These are phyloP conservation scores for Apteryx mantelli DNA, from an alignment of 2,113 vertebrate species.

Conservation along the genomic window DNA sequence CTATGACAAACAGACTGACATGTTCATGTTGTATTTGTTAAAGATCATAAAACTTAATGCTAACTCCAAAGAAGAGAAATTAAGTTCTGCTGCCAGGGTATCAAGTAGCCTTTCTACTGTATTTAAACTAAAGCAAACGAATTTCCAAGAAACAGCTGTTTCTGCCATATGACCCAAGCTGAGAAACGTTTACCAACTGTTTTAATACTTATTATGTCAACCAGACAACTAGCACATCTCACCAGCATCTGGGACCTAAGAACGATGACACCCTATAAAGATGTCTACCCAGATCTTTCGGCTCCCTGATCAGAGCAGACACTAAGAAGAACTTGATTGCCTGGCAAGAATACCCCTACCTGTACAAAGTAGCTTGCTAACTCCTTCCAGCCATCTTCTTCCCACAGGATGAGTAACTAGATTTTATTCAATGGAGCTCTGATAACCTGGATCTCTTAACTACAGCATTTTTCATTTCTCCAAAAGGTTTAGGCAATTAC, in stretches of 20 bases:
- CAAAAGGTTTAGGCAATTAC: not conserved
- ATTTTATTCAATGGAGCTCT: not conserved
- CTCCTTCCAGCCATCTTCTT: not conserved
- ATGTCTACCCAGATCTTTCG: not conserved
- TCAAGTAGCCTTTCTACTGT: conserved; percentile 25
- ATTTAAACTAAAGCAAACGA: conserved; percentile 42
- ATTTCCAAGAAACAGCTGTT: conserved; percentile 8
- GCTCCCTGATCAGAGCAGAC: not conserved
- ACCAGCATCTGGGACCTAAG: not conserved
- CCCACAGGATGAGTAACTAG: not conserved
- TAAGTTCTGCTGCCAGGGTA: conserved; percentile 10
- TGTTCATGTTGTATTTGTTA: conserved; percentile 74
- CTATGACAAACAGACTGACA: conserved; percentile 80
- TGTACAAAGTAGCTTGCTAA: not conserved
- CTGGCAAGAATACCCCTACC: not conserved
- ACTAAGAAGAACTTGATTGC: not conserved
- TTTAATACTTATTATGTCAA: not conserved
- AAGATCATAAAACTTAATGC: conserved; percentile 79
- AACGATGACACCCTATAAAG: not conserved
- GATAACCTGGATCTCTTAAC: not conserved
- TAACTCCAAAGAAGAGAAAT: conserved; percentile 55
- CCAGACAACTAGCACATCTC: not conserved
- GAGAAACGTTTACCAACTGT: not conserved
- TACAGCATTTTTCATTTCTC: not conserved
- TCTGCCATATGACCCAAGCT: not conserved